Evolutionary conservation across 2,113 vertebrate species (phyloP).

Genomic region (Petrocephalus microphthalmus): DNA sequence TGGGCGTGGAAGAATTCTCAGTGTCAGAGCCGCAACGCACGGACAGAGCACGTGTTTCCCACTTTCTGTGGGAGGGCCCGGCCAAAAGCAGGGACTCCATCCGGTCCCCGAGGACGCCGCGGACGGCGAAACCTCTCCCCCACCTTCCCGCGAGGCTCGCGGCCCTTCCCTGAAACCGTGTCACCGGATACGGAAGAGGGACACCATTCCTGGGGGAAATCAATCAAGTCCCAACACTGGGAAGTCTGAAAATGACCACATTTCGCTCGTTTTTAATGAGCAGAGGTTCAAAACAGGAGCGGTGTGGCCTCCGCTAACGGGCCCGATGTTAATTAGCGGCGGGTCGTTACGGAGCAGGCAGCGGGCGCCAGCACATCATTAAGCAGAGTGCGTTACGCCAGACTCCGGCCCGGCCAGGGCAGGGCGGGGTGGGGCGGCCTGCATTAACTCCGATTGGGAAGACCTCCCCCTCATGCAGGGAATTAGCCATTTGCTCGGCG

Average conservation of each 20-base stretch:
- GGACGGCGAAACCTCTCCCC: background rate
- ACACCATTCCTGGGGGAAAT: background rate
- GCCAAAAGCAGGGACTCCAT: no score
- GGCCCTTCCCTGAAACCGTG: background rate
- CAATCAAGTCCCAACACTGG: background rate
- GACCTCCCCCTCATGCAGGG: background rate
- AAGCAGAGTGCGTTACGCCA: conserved; percentile 31
- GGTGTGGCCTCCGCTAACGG: conserved; percentile 14
- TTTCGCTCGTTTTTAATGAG: conserved; percentile 26
- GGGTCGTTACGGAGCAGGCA: conserved; percentile 44
- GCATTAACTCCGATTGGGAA: conserved; percentile 1
- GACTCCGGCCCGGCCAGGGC: background rate
- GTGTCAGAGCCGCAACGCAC: background rate
- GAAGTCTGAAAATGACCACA: conserved; percentile 14
- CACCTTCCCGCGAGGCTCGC: background rate
- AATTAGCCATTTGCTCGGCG: conserved; percentile 11
- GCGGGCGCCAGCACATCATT: conserved; percentile 45
- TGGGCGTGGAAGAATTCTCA: background rate
- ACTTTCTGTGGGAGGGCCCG: background rate
- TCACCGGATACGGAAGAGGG: background rate
- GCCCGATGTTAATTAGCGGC: conserved; percentile 40
- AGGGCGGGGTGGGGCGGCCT: background rate
- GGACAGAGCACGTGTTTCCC: background rate
- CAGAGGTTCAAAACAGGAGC: conserved; percentile 28
- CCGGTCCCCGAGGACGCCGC: background rate